Evolutionary conservation across 2,797 vertebrate genomes (phyloP).

Genomic region (Gallinago solitaria): DNA sequence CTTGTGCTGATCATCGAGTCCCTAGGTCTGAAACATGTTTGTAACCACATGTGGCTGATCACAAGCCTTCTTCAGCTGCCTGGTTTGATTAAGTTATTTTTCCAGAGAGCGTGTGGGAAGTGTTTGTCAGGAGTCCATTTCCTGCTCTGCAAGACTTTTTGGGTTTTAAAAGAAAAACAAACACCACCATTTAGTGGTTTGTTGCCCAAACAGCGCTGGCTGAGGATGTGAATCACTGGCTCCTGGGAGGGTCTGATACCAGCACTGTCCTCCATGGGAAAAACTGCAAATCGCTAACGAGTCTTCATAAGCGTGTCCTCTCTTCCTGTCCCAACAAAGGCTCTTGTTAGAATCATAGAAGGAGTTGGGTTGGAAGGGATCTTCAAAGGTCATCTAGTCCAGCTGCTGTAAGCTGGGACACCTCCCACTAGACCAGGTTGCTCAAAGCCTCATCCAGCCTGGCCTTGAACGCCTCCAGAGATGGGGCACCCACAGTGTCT

Average conservation of each 20-base stretch:
- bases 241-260: background rate
- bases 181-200: background rate
- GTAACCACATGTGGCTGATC: background rate
- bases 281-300: background rate
- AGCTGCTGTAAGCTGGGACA: background rate
- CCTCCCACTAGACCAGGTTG: background rate
- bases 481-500: background rate
- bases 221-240: slow-evolving; percentile 2
- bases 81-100: background rate
- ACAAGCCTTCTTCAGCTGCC: background rate
- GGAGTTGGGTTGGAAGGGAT: background rate
- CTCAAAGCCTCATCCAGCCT: fast-evolving
- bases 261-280: background rate
- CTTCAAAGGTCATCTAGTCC: background rate
- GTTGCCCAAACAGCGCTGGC: background rate
- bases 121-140: background rate
- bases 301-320: background rate
- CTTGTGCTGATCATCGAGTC: background rate
- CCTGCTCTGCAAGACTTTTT: background rate
- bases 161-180: background rate
- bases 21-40: background rate
- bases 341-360: background rate
- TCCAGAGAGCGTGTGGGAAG: background rate
- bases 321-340: background rate
- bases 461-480: background rate